These are phyloP conservation scores for Aleiodes sp. DNA, from an alignment of 1,140 invertebrate species.

Conservation along the genomic window DNA sequence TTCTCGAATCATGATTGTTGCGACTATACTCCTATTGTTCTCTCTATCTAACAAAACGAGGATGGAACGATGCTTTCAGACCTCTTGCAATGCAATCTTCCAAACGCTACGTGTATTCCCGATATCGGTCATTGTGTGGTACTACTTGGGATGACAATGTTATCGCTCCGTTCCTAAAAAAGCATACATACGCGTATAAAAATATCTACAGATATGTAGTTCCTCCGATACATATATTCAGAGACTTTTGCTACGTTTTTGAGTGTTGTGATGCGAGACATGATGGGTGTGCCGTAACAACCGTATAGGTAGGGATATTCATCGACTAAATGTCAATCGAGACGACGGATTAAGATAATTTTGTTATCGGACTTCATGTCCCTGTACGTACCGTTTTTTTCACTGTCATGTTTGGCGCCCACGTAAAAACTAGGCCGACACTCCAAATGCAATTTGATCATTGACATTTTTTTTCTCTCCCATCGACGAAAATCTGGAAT, in stretches of 20 bases:
- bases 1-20: constrained; percentile 2
- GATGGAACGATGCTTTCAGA: constrained; percentile 24
- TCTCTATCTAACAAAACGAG: constrained; percentile 3
- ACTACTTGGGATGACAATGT: constrained; percentile 30
- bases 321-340: constrained; percentile 56
- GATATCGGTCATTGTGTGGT: constrained; percentile 37
- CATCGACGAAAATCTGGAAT: too few relatives aligned
- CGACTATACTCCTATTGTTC: not conserved
- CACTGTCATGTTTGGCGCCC: too few relatives aligned
- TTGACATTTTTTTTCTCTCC: too few relatives aligned
- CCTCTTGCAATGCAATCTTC: constrained; percentile 34
- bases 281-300: not conserved
- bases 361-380: constrained; percentile 45
- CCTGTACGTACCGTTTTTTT: too few relatives aligned
- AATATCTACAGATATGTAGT: not conserved
- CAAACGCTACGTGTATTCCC: constrained; percentile 1
- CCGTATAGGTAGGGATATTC: not conserved
- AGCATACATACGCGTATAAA: not conserved
- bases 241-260: too few relatives aligned
- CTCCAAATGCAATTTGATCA: too few relatives aligned
- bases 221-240: too few relatives aligned
- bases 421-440: too few relatives aligned
- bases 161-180: constrained; percentile 13
- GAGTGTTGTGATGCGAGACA: not conserved
- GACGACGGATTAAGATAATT: constrained; percentile 53